Evolutionary conservation across 1,140 invertebrate species (phyloP).

Genomic region (Limonius californicus): DNA sequence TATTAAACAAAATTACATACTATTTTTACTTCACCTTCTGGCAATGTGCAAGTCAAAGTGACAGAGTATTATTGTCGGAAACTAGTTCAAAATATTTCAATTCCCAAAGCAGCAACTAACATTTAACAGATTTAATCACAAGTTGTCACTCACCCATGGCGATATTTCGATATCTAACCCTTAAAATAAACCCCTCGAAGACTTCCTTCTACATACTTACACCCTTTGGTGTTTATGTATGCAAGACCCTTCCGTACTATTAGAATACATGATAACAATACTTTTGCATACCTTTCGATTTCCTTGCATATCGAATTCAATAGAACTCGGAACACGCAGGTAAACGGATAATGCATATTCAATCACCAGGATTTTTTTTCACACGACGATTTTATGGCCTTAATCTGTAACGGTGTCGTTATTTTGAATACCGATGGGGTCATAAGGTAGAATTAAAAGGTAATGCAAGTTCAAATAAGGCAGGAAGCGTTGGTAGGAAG

Average conservation of each 20-base stretch:
- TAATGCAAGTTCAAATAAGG: not conserved
- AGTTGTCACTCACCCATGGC: conserved; percentile 6
- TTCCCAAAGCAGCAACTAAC: conserved; percentile 3
- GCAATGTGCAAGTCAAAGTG: too few species aligned
- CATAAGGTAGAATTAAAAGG: not conserved
- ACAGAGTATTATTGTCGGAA: too few species aligned
- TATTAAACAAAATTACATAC: too few species aligned
- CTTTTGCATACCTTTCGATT: conserved; percentile 5
- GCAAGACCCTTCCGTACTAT: not conserved
- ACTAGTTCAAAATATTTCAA: conserved; percentile 4
- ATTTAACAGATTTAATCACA: conserved; percentile 13
- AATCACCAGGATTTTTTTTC: not conserved
- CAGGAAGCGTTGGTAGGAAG: not conserved
- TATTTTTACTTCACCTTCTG: too few species aligned
- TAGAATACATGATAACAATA: conserved; percentile 4
- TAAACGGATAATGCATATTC: conserved; percentile 13
- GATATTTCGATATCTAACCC: conserved; percentile 1
- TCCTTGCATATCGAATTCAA: conserved; percentile 4
- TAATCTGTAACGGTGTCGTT: conserved; percentile 11
- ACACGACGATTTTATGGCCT: conserved; percentile 4
- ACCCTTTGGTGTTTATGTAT: not conserved
- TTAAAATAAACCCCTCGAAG: not conserved
- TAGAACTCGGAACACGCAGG: not conserved
- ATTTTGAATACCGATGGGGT: conserved; percentile 2
- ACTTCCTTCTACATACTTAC: not conserved